Conservation (phyloP, 2,113 vertebrate species). For the Rhinichthys klamathensis region DNA sequence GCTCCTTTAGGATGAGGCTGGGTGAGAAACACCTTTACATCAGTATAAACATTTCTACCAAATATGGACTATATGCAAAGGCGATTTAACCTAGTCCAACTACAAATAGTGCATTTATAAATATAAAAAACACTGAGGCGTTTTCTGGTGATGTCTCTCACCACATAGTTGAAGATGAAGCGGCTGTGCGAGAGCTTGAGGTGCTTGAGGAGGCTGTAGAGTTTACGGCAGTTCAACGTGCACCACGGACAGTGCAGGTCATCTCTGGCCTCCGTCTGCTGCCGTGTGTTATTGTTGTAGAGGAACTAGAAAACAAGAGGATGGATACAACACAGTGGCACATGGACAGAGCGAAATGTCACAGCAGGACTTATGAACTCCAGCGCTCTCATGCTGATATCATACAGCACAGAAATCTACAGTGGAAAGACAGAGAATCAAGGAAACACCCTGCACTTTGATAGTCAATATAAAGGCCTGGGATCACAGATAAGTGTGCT, state of each 20-base stretch:
- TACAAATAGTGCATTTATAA: background rate
- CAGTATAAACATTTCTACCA: background rate
- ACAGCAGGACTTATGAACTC: background rate
- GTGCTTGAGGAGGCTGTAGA: constrained; percentile 98
- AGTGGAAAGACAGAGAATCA: background rate
- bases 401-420: background rate
- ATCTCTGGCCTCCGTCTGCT: constrained; percentile 96
- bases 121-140: background rate
- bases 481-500: background rate
- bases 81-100: background rate
- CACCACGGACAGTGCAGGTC: constrained; percentile 99
- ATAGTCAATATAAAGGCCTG: background rate
- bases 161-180: constrained; percentile 99
- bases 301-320: constrained; percentile 80
- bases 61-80: background rate
- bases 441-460: background rate
- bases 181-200: constrained; percentile 97
- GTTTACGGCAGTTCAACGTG: constrained; percentile 94
- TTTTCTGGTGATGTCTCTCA: constrained; percentile 69
- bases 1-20: constrained; percentile 99
- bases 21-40: background rate
- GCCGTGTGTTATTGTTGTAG: constrained; percentile 97
- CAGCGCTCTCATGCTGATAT: background rate
- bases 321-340: background rate
- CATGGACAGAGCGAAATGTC: background rate